Evolutionary conservation across 2,113 vertebrate genomes (phyloP).

Genomic region (Craseonycteris thonglongyai): DNA sequence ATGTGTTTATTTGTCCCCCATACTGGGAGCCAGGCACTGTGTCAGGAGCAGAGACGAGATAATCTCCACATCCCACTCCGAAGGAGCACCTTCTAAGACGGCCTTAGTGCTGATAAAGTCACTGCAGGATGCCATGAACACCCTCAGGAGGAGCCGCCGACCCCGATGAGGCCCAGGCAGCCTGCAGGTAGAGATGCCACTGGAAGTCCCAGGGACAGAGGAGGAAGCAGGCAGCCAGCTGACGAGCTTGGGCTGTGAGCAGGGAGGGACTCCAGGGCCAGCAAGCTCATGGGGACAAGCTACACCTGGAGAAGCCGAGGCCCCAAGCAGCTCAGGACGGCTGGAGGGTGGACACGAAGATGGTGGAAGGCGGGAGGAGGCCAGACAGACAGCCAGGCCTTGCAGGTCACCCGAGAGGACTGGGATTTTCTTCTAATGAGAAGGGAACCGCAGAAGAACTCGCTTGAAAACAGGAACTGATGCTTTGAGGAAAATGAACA

Average conservation of each 20-base stretch:
- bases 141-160: neutral
- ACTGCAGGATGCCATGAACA: neutral
- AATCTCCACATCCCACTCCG: neutral
- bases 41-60: neutral
- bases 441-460: neutral
- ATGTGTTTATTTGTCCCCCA: neutral
- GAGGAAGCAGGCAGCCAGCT: neutral
- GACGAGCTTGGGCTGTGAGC: neutral
- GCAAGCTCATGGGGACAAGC: neutral
- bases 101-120: neutral
- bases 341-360: neutral
- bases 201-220: too few relatives aligned
- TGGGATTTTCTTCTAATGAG: neutral
- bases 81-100: neutral
- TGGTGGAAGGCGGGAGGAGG: neutral
- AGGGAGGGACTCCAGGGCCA: neutral
- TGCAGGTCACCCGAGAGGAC: neutral
- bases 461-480: neutral
- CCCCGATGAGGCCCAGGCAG: neutral
- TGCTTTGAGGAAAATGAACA: neutral
- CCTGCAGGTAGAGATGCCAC: neutral
- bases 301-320: neutral
- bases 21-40: neutral
- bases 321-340: neutral
- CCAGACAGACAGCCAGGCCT: neutral